Evolutionary conservation across 2,888 invertebrate genomes (phyloP).

Genomic region (Drosophila kanekoi): DNA sequence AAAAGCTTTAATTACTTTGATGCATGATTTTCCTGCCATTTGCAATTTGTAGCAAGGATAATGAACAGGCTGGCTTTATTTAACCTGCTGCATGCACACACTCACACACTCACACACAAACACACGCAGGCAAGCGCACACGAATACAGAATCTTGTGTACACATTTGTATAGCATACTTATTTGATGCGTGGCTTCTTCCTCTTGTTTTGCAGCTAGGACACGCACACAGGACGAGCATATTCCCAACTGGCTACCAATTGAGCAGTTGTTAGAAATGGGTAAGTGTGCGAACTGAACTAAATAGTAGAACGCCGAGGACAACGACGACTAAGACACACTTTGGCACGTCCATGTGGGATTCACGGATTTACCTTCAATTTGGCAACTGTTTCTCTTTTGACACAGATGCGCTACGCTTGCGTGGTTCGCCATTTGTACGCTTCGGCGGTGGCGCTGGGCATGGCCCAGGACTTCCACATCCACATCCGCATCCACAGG

Average conservation of each 20-base stretch:
- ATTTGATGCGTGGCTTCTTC: slow-evolving; percentile 46
- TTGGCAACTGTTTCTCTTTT: slow-evolving; percentile 5
- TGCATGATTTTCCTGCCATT: slow-evolving; percentile 77
- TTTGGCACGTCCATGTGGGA: slow-evolving; percentile 47
- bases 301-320: not conserved
- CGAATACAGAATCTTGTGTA: not conserved
- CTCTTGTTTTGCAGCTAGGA: slow-evolving; percentile 51
- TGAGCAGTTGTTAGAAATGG: slow-evolving; percentile 67
- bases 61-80: slow-evolving; percentile 58
- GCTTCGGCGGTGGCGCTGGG: slow-evolving; percentile 83
- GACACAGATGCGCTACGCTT: slow-evolving; percentile 86
- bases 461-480: slow-evolving; percentile 38
- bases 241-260: slow-evolving; percentile 67
- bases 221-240: slow-evolving; percentile 46
- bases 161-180: slow-evolving; percentile 28
- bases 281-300: slow-evolving; percentile 53
- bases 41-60: slow-evolving; percentile 67
- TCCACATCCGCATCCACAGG: slow-evolving; percentile 3
- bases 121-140: slow-evolving; percentile 5
- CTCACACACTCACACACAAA: slow-evolving; percentile 7
- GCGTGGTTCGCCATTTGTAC: slow-evolving; percentile 89
- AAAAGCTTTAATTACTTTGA: slow-evolving; percentile 76
- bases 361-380: slow-evolving; percentile 12
- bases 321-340: slow-evolving; percentile 17
- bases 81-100: slow-evolving; percentile 38